phyloP scores from a whole-genome alignment of 2,888 invertebrate species.

The Mongoloraphidia duomilia region DNA sequence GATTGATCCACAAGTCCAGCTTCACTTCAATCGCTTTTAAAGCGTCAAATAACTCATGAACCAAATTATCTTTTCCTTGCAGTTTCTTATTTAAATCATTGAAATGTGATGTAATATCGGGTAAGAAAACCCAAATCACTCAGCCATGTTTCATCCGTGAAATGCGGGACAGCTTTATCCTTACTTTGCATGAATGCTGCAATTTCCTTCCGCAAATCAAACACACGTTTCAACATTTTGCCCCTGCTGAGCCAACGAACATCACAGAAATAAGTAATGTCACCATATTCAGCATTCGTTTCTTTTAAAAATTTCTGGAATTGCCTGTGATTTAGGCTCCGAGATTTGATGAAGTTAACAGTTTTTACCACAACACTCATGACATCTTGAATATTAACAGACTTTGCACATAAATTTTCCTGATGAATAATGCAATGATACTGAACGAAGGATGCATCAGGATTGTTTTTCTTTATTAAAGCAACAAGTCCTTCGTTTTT shows the following conservation, averaged over 20 bases:
- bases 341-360: conserved; percentile 16
- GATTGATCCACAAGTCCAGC: no score
- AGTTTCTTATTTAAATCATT: no score
- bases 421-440: conserved; percentile 18
- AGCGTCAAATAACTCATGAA: no score
- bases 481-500: conserved; percentile 9
- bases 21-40: no score
- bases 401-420: conserved; percentile 15
- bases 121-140: no score
- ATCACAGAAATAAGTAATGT: conserved; percentile 12
- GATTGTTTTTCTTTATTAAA: conserved; percentile 8
- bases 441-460: conserved; percentile 7
- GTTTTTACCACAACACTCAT: conserved; percentile 10
- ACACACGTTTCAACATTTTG: conserved; percentile 7
- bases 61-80: no score
- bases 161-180: background rate
- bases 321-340: conserved; percentile 16
- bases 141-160: no score
- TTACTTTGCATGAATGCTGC: conserved; percentile 1
- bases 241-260: conserved; percentile 12
- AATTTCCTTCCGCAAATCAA: background rate
- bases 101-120: no score
- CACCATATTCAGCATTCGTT: conserved; percentile 12
- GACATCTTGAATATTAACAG: conserved; percentile 10
- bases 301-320: conserved; percentile 13